Evolutionary conservation across 2,888 invertebrate genomes (phyloP), one percentile per base, ranked within the genome.

Genomic region (Drosophila anomelani): DNA sequence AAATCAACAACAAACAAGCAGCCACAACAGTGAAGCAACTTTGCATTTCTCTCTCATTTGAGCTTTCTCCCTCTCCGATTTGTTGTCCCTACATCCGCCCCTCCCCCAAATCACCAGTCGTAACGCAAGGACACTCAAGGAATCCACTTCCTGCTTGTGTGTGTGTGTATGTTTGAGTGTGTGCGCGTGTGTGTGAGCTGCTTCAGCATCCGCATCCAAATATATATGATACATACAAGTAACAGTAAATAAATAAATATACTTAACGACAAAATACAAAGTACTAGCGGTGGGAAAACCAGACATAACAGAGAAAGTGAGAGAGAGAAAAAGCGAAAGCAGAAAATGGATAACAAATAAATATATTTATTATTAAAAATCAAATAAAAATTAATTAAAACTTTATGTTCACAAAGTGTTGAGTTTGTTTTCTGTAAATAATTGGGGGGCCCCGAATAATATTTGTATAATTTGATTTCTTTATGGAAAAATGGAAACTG

Each of bases 281-380:
- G 47, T 74, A 72, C 75, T 72, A 54, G 47, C 43, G 56, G 41
- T 43, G 54, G 54, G 53, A 47, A 44, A 59, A 36, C 55, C 41
- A 64, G 55, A 44, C 57, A 54, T 73, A 68, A 38, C 47, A 71
- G 51, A 64, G 61, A 53, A 43, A 71, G 58, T 64, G 20, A 53
- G 44, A 67, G 53, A 47, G 49, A 68, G 54, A 43, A 51, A 62
- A 68, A 58, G 64, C 46, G 44, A 66, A 38, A 63, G 55, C 54
- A 43, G 47, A 66, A 60, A 66, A 66, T 15, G 62, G 54, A 72
- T 75, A 83, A 81, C 74, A 79, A 77, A 84, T 85, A 75, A 81
- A 85, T 81, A 86, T 88, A 84, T 87, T 83, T 83, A 83, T 78
- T 83, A 83, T 85, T 87, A 79, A 87, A 87, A 85, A 80, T 83